Conservation (phyloP, 2,797 vertebrate species). For the Sebastes hubbsi region DNA sequence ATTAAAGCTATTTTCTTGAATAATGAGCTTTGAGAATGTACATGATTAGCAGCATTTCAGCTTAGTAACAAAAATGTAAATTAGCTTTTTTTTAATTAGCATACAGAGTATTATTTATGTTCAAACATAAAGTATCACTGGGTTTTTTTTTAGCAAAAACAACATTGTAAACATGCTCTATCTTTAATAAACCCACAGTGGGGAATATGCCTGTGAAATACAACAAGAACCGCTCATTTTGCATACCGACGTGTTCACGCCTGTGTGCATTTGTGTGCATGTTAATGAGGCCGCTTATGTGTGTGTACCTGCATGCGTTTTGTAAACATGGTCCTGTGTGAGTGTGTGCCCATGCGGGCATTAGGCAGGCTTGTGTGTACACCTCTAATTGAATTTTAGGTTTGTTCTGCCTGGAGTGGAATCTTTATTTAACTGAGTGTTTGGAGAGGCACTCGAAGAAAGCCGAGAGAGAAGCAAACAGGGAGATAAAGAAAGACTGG, state of each 20-base stretch:
- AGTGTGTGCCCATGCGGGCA: conserved; percentile 6
- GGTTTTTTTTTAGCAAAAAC: conserved; percentile 37
- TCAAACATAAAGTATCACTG: conserved; percentile 11
- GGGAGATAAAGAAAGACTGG: background rate
- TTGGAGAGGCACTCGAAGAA: conserved; percentile 52
- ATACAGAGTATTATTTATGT: conserved; percentile 25
- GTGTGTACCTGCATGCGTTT: conserved; percentile 6
- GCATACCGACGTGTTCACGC: background rate
- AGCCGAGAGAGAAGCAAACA: conserved; percentile 43
- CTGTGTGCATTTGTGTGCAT: background rate
- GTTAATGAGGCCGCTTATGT: conserved; percentile 8
- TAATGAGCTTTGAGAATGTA: conserved; percentile 16
- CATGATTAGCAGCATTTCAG: conserved; percentile 23
- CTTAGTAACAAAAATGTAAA: conserved; percentile 36
- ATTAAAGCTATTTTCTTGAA: background rate
- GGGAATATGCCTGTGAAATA: conserved; percentile 29
- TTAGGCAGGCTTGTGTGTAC: conserved; percentile 41
- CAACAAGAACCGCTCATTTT: background rate
- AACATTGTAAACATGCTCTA: conserved; percentile 15
- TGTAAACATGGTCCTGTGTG: background rate
- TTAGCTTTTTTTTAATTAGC: conserved; percentile 12
- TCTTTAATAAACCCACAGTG: conserved; percentile 41
- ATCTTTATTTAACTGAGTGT: conserved; percentile 54
- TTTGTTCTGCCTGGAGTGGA: conserved; percentile 54
- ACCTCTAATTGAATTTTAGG: conserved; percentile 53